Evolutionary conservation across 2,113 vertebrate genomes (phyloP).

Genomic region (Dascyllus trimaculatus): DNA sequence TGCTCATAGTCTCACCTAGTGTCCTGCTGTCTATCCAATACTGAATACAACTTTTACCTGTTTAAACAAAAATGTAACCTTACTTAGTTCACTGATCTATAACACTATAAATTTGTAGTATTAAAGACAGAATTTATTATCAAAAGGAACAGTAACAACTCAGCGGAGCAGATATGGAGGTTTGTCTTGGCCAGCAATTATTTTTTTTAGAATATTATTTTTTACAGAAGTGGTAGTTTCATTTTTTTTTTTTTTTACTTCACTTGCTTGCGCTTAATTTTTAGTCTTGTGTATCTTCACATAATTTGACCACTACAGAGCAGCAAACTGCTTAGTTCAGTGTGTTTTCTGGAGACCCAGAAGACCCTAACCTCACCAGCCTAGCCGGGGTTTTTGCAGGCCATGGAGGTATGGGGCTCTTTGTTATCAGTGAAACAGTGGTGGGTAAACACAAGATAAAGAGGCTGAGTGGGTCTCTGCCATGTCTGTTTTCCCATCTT

Average conservation of each 20-base stretch:
- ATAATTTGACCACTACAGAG: not conserved
- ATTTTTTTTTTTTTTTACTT: no score
- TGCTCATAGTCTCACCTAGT: no score
- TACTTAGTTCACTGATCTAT: no score
- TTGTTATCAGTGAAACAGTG: constrained; percentile 72
- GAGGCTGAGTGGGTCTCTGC: constrained; percentile 72
- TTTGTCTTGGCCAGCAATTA: no score
- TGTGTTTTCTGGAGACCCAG: constrained; percentile 16
- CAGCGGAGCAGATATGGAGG: no score
- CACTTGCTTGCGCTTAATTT: not conserved
- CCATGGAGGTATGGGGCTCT: constrained; percentile 33
- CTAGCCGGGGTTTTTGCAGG: constrained; percentile 13
- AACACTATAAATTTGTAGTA: no score
- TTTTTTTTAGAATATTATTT: no score
- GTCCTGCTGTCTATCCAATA: not conserved
- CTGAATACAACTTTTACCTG: not conserved
- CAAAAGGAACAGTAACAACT: no score
- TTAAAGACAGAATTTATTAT: no score
- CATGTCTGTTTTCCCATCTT: constrained; percentile 78
- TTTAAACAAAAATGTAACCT: no score
- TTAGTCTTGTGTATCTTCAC: not conserved
- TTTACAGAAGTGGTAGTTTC: no score
- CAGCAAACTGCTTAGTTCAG: not conserved
- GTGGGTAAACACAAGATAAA: constrained; percentile 80
- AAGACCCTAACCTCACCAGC: not conserved